Percentiles rank a stretch among this genome's conserved stretches.
Evolutionary conservation across 2,888 invertebrate genomes (phyloP).

Genomic region (Mesorhabditis sp.): DNA sequence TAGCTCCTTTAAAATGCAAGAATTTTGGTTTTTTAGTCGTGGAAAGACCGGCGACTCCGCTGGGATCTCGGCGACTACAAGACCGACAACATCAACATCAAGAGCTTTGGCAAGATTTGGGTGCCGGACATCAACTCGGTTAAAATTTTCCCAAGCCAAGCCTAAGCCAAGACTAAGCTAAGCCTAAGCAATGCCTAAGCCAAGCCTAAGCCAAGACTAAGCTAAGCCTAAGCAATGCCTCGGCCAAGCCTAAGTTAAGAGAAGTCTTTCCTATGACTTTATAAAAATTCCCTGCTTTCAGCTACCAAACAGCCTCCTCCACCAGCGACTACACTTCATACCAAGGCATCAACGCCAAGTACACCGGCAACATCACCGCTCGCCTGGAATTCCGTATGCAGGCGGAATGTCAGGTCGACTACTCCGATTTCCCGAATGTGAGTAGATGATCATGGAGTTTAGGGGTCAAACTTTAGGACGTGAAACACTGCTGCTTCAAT

Average conservation of each 20-base stretch:
- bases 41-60: conserved; percentile 47
- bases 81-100: conserved; percentile 38
- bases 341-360: conserved; percentile 36
- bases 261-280: no score
- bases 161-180: no score
- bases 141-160: conserved; percentile 21
- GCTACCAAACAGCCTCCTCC: conserved; percentile 44
- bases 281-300: conserved; percentile 16
- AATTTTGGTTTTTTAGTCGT: conserved; percentile 30
- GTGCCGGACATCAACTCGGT: conserved; percentile 49
- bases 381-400: conserved; percentile 46
- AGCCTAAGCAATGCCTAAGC: no score
- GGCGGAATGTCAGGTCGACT: conserved; percentile 44
- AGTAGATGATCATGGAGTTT: not conserved
- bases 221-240: no score
- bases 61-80: conserved; percentile 50
- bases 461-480: conserved; percentile 27
- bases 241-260: no score
- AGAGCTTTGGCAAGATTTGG: conserved; percentile 45
- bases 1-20: not conserved
- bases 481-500: conserved; percentile 46
- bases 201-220: not conserved
- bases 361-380: conserved; percentile 45
- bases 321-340: conserved; percentile 45
- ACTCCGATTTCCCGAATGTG: conserved; percentile 46